Evolutionary conservation across 2,888 invertebrate species (phyloP).

Genomic region (Harmothoe impar): DNA sequence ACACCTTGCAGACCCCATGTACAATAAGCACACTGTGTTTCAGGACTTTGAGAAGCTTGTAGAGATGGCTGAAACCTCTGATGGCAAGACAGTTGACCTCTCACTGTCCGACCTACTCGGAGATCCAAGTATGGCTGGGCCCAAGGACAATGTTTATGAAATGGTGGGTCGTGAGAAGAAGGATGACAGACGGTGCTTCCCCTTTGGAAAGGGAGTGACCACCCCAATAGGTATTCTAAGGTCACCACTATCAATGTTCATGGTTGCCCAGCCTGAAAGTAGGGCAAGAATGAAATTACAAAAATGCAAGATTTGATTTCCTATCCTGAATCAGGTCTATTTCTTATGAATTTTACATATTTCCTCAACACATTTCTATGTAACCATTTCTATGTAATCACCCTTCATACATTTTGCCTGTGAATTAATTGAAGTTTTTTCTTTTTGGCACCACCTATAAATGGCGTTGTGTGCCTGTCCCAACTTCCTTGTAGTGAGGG

Average conservation of each 20-base stretch:
- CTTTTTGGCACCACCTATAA: too few relatives aligned
- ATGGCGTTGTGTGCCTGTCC: too few relatives aligned
- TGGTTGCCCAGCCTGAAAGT: not conserved
- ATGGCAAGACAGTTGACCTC: not conserved
- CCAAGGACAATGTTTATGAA: conserved; percentile 3
- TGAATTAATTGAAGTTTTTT: too few relatives aligned
- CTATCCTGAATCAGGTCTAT: not conserved
- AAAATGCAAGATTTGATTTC: too few relatives aligned
- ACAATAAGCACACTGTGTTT: not conserved
- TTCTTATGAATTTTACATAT: not conserved
- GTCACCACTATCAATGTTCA: not conserved
- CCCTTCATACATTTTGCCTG: too few relatives aligned
- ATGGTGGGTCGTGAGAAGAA: not conserved
- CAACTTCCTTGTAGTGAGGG: too few relatives aligned
- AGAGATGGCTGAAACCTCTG: not conserved
- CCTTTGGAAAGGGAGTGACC: not conserved
- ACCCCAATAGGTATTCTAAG: too few relatives aligned
- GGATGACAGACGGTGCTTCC: not conserved
- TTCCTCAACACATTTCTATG: not conserved
- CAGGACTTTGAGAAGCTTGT: not conserved
- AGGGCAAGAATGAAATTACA: not conserved
- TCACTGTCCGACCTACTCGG: not conserved
- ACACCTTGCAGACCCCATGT: not conserved
- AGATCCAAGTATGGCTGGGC: not conserved
- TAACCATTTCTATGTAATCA: not conserved